Evolutionary conservation across 2,797 vertebrate genomes (phyloP).

Genomic region (Cetoscarus ocellatus): DNA sequence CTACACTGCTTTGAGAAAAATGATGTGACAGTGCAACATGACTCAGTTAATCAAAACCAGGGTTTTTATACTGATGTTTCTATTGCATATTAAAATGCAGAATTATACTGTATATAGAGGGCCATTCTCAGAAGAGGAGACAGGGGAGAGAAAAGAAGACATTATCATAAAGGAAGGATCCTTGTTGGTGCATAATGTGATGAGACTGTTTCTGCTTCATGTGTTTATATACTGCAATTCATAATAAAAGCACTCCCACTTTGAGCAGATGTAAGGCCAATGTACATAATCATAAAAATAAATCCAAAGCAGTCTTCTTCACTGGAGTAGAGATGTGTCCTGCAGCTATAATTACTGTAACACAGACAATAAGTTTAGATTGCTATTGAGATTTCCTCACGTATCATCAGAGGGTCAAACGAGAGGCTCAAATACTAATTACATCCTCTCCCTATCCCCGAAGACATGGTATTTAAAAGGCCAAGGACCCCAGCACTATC

Average conservation of each 20-base stretch:
- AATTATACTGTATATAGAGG: slow-evolving; percentile 9
- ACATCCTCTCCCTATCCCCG: slow-evolving; percentile 39
- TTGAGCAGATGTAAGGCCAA: neutral
- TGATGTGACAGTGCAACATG: neutral
- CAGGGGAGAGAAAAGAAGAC: slow-evolving; percentile 10
- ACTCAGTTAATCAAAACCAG: neutral
- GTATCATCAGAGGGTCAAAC: slow-evolving; percentile 66
- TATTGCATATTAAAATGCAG: slow-evolving; percentile 7
- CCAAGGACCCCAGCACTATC: slow-evolving; percentile 27
- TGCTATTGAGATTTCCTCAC: slow-evolving; percentile 45
- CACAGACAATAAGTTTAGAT: slow-evolving; percentile 48
- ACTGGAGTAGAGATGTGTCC: slow-evolving; percentile 43
- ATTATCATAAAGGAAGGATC: slow-evolving; percentile 14
- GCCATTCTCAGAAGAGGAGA: slow-evolving; percentile 22
- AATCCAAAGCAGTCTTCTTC: slow-evolving; percentile 11
- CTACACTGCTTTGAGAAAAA: neutral
- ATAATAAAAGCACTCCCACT: slow-evolving; percentile 9
- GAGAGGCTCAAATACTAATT: slow-evolving; percentile 65
- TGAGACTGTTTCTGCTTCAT: slow-evolving; percentile 22
- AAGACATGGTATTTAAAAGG: slow-evolving; percentile 63
- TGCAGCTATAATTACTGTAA: slow-evolving; percentile 57
- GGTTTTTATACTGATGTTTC: neutral
- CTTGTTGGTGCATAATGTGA: slow-evolving; percentile 26
- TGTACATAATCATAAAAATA: slow-evolving; percentile 8
- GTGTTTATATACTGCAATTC: slow-evolving; percentile 22